Evolutionary conservation across 1,140 invertebrate genomes (phyloP), one percentile per base, ranked within the genome.

Genomic region (Nebria ingens): DNA sequence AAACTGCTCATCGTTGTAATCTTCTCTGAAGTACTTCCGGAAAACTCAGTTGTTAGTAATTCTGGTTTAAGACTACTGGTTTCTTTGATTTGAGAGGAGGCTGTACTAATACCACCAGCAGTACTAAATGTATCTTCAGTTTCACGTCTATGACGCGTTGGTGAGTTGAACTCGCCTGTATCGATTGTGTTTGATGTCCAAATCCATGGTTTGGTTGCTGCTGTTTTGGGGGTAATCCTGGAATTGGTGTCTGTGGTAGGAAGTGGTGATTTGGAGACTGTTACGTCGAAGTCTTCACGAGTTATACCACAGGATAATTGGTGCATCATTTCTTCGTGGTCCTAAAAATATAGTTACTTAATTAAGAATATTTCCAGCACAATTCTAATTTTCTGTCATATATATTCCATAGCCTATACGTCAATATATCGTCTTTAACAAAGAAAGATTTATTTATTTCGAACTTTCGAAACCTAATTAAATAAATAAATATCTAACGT

Each of bases 301-400:
- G 63, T 56, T 50, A 68, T 66, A 1, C 68, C 65, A 56, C 73
- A 75, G 2, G 71, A 67, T 20, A 75, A 59, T 58, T 71, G 66
- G 53, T 65, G 66, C 50, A 74, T 65, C 55, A 75, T 68, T 52
- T 73, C 71, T 55, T 74, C 71, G 9, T 66, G 68, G 59, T 74
- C 67, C 73, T 75, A 53, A 20, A 64, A 66, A 50, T 49, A 49
- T 17, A 49, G n/a, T n/a, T n/a, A n/a, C n/a, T n/a, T n/a, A n/a
- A n/a, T n/a, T 9, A 34, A n/a, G 29, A n/a, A 34, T n/a, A 34
- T 9, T n/a, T 34, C n/a, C 29, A 34, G n/a, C n/a, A 34, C n/a
- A 34, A n/a, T n/a, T 9, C 29, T 9, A 34, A 34, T n/a, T n/a
- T n/a, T n/a, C n/a, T n/a, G n/a, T n/a, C n/a, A n/a, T n/a, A n/a